Percentiles rank a stretch among this genome's conserved stretches.
Conservation (phyloP, 2,113 vertebrate species). For the Anguilla rostrata region DNA sequence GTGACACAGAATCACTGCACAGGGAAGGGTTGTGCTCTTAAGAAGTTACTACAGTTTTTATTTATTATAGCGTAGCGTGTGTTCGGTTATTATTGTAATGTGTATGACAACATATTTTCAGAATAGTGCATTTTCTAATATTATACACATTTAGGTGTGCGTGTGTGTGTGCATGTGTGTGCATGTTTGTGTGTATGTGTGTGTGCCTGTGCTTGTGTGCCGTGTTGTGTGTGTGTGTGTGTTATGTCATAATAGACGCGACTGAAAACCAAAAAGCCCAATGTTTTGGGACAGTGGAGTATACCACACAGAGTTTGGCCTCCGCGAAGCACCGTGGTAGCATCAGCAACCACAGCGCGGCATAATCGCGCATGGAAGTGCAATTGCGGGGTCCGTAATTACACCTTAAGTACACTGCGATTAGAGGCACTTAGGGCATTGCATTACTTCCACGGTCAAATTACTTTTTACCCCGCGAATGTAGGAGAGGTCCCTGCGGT, state of each 20-base stretch:
- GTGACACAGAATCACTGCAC: constrained; percentile 37
- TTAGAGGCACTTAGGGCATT: constrained; percentile 39
- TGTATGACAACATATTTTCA: not conserved
- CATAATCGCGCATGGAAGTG: constrained; percentile 29
- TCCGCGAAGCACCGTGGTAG: not conserved
- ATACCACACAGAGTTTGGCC: not conserved
- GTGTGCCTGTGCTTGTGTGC: constrained; percentile 4
- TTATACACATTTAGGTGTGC: constrained; percentile 40
- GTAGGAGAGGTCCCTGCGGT: constrained; percentile 16
- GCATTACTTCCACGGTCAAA: constrained; percentile 37
- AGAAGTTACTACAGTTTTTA: too few relatives aligned
- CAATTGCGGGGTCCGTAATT: constrained; percentile 35
- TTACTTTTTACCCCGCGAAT: constrained; percentile 17
- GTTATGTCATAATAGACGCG: not conserved
- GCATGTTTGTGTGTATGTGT: not conserved
- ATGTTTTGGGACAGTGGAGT: not conserved
- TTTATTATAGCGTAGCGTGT: too few relatives aligned
- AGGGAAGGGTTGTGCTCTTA: too few relatives aligned
- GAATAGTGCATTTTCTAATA: not conserved
- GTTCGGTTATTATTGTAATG: too few relatives aligned
- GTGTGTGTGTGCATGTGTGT: constrained; percentile 20
- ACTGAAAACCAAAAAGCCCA: not conserved
- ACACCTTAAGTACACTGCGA: constrained; percentile 32
- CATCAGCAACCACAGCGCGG: not conserved
- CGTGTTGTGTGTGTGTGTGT: not conserved